Evolutionary conservation across 2,888 invertebrate genomes (phyloP).

Genomic region (Drosophila barbarae): DNA sequence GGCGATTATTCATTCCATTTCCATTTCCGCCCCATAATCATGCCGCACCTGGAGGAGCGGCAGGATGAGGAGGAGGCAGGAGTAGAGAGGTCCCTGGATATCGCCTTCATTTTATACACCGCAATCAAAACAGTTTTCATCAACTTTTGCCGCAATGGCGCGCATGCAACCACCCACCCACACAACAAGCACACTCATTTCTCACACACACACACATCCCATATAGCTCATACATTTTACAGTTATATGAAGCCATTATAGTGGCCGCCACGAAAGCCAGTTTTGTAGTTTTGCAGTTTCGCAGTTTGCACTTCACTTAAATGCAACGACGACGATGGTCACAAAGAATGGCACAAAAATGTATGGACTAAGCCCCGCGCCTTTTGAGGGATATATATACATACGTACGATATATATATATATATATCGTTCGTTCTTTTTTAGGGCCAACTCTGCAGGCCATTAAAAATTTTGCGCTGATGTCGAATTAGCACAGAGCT

Average conservation of each 20-base stretch:
- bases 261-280: constrained; percentile 34
- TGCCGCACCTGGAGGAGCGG: constrained; percentile 1
- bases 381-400: constrained; percentile 5
- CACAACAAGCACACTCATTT: constrained; percentile 7
- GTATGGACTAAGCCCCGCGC: constrained; percentile 22
- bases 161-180: constrained; percentile 36
- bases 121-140: constrained; percentile 52
- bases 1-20: constrained; percentile 29
- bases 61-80: neutral
- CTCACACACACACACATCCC: constrained; percentile 21
- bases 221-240: constrained; percentile 62
- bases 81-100: neutral
- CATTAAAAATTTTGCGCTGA: constrained; percentile 65
- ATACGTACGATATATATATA: neutral
- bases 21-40: constrained; percentile 42
- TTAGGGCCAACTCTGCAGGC: constrained; percentile 19
- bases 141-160: constrained; percentile 53
- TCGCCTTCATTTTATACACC: constrained; percentile 34
- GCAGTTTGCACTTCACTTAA: constrained; percentile 66
- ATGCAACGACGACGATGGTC: constrained; percentile 42
- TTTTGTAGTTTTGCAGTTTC: constrained; percentile 38
- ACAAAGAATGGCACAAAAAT: constrained; percentile 49
- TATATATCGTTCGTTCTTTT: neutral
- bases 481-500: constrained; percentile 59
- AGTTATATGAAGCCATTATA: constrained; percentile 58